Base-by-base conservation (phyloP, 2,888 invertebrate species). In the Onthophagus sagittarius region DNA sequence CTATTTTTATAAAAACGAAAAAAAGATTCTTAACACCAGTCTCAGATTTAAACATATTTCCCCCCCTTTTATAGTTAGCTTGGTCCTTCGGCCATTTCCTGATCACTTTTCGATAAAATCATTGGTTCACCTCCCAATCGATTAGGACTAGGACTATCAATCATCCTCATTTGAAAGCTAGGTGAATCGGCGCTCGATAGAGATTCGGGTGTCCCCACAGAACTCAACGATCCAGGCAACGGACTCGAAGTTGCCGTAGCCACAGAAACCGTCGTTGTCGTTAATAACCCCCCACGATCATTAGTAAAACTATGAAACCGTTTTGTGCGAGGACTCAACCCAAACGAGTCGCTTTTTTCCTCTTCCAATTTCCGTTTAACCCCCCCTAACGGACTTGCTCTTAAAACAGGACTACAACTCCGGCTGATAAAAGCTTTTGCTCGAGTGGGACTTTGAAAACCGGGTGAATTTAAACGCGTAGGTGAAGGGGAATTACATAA, bases 381-480 rank as follows among this genome's bases (percentile, higher is more conserved):
- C 70, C 92, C 92, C 11, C 67, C 67, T n/a, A 94, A 86, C 76
- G 90, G 89, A 70, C 93, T 92, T 13, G 94, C 93, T 72, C 95
- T 88, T 9, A 94, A 91, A 79, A 96, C 96, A 0, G 97, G 97
- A 77, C 96, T 96, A 80, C 96, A 90, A 79, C 96, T 96, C 74
- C 95, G 91, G 79, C 94, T 88, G 76, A 93, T 91, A 85, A 93
- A 94, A 71, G 90, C 90, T 32, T 83, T 79, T 5, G 82, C 81
- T 76, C 96, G 89, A 32, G 95, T 95, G 1, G 96, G 96, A 85
- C 89, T 84, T 75, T 84, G 84, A 73, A 84, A 84, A 64, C 84
- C 83, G 15, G 82, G 80, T 33, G 85, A 82, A 77, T 75, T 79
- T 62, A 80, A 77, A 64, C 83, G 81, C 64, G 83, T 86, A 23